Evolutionary conservation across 2,888 invertebrate genomes (phyloP).

Genomic region (Geophilus truncorum): DNA sequence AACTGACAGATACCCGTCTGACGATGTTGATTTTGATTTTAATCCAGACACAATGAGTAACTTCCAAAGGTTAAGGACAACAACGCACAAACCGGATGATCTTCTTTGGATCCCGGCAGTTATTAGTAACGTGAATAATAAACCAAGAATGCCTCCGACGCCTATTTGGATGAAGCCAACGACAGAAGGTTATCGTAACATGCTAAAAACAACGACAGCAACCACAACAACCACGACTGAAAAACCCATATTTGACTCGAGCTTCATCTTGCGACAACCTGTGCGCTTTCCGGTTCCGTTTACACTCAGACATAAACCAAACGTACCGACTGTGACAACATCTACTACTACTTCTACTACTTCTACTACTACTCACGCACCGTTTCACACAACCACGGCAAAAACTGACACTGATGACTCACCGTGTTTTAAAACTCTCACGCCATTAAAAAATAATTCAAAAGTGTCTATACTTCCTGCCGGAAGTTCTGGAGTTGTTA

Average conservation of each 20-base stretch:
- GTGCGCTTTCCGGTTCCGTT: neutral
- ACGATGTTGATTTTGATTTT: neutral
- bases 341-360: neutral
- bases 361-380: neutral
- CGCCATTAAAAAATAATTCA: neutral
- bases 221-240: neutral
- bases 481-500: neutral
- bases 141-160: neutral
- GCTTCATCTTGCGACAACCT: neutral
- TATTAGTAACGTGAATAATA: too few relatives aligned
- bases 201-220: neutral
- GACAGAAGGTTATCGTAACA: neutral
- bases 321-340: neutral
- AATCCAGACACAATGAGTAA: neutral
- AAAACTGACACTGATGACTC: neutral
- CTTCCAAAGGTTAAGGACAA: neutral
- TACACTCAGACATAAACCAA: neutral
- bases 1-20: neutral
- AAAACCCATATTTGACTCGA: neutral
- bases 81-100: neutral
- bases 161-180: constrained; percentile 17
- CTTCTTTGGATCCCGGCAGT: neutral
- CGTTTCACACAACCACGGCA: neutral
- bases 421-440: neutral
- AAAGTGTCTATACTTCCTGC: neutral